Conservation (phyloP, 64 coral and sea anemone species). For the Anthopleura sola region DNA sequence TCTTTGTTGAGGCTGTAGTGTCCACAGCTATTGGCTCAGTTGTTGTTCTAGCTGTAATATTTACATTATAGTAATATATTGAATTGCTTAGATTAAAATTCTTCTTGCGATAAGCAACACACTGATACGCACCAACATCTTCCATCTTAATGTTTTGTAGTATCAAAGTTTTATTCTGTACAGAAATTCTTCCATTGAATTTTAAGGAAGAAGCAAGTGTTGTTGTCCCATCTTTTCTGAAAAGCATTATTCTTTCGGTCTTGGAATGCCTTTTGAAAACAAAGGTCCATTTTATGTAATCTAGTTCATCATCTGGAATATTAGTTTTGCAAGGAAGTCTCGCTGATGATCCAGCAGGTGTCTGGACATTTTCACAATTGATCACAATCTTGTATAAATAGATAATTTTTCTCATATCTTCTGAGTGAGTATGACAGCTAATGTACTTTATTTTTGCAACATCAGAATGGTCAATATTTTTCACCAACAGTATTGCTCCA, state of each 20-base stretch:
- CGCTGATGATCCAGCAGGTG: not conserved
- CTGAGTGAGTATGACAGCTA: not conserved
- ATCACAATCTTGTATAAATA: not conserved
- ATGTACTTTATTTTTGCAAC: not conserved
- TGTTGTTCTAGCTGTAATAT: not conserved
- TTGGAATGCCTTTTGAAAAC: not conserved
- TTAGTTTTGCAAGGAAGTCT: not conserved
- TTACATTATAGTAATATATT: not conserved
- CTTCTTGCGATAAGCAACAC: not conserved
- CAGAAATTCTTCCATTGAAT: not conserved
- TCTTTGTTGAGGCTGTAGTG: not conserved
- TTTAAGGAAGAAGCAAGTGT: not conserved
- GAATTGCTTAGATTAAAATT: not conserved
- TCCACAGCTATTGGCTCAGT: not conserved
- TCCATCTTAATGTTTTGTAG: not conserved
- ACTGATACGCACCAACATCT: not conserved
- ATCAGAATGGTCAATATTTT: not conserved
- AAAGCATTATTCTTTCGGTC: not conserved
- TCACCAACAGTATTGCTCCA: not conserved
- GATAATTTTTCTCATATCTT: not conserved
- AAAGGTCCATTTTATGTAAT: not conserved
- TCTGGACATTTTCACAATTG: not conserved
- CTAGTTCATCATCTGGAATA: constrained; percentile 2
- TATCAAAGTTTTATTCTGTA: not conserved
- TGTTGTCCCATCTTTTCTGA: not conserved